phyloP scores from a whole-genome alignment of 2,797 vertebrate genomes.

The Megalops cyprinoides region DNA sequence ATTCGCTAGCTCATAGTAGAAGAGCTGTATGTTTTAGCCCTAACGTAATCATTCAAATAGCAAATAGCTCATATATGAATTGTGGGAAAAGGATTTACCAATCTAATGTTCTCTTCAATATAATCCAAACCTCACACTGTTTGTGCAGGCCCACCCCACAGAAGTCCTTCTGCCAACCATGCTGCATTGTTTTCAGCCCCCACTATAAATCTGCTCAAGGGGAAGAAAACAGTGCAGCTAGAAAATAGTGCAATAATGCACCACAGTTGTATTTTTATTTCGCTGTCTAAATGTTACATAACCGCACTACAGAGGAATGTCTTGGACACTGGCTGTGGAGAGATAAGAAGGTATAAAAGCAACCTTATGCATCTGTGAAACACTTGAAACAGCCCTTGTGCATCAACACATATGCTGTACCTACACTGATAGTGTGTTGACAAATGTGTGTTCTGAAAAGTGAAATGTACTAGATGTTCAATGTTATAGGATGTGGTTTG shows the following conservation, averaged over 20 bases:
- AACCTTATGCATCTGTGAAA: background rate
- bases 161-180: background rate
- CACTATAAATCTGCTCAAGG: background rate
- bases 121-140: background rate
- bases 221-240: background rate
- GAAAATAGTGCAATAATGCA: background rate
- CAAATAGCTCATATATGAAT: too few relatives aligned
- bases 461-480: background rate
- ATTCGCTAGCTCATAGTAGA: too few relatives aligned
- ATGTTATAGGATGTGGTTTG: background rate
- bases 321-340: too few relatives aligned
- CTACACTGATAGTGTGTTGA: background rate
- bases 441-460: background rate
- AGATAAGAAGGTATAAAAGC: background rate
- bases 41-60: too few relatives aligned
- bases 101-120: too few relatives aligned
- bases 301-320: background rate
- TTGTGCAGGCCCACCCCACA: background rate
- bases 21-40: too few relatives aligned
- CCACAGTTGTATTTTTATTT: background rate
- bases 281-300: background rate
- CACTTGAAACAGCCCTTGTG: background rate
- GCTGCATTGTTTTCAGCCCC: background rate
- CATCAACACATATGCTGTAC: background rate
- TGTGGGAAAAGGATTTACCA: too few relatives aligned